Evolutionary conservation across 2,888 invertebrate species (phyloP).

Genomic region (Plebejus melissa): DNA sequence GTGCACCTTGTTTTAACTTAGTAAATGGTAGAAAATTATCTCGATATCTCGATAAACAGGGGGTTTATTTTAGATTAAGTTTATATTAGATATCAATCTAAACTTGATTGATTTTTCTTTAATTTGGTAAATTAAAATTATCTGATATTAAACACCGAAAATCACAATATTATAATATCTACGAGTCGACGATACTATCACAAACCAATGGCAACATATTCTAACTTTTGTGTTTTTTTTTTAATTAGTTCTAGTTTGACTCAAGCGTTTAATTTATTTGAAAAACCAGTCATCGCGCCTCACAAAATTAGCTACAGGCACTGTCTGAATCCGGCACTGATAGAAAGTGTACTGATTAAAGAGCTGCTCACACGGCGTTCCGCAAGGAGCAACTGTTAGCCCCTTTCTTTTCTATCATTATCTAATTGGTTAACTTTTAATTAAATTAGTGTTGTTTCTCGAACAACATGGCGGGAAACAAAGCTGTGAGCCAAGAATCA

Average conservation of each 20-base stretch:
- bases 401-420: not conserved
- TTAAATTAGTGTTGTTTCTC: conserved; percentile 3
- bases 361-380: not conserved
- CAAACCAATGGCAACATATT: not conserved
- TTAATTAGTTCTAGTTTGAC: not conserved
- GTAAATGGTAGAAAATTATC: too few relatives aligned
- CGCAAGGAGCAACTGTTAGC: not conserved
- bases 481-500: not conserved
- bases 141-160: too few relatives aligned
- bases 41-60: too few relatives aligned
- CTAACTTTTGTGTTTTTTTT: not conserved
- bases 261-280: not conserved
- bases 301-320: too few relatives aligned
- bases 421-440: conserved; percentile 14
- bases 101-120: too few relatives aligned
- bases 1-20: too few relatives aligned
- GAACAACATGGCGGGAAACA: not conserved
- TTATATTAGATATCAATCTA: too few relatives aligned
- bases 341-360: not conserved
- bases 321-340: not conserved
- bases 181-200: not conserved
- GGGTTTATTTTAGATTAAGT: too few relatives aligned
- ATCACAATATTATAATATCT: too few relatives aligned
- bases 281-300: not conserved
- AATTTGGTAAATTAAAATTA: too few relatives aligned